phyloP scores from a whole-genome alignment of 2,113 vertebrate species.

The Pseudorasbora parva region DNA sequence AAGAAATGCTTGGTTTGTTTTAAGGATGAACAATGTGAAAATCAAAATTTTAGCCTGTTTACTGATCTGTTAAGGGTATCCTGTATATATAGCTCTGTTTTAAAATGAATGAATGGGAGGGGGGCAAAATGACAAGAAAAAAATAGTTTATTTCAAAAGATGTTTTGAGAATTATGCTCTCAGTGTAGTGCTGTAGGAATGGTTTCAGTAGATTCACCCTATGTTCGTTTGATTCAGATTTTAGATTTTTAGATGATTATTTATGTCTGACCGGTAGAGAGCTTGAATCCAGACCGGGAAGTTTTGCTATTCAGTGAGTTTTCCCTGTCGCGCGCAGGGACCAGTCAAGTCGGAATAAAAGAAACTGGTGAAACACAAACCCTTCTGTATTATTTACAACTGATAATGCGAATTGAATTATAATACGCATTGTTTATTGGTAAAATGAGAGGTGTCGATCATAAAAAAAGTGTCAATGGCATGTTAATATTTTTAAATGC shows the following conservation, averaged over 20 bases:
- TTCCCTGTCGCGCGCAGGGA: slow-evolving; percentile 81
- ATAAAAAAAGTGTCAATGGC: not conserved
- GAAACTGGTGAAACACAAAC: slow-evolving; percentile 65
- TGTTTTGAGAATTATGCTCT: slow-evolving; percentile 73
- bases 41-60: slow-evolving; percentile 77
- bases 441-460: not conserved
- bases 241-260: slow-evolving; percentile 96
- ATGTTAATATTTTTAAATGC: not conserved
- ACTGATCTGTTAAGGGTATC: slow-evolving; percentile 91
- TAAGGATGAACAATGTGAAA: slow-evolving; percentile 61
- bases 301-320: slow-evolving; percentile 86
- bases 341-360: slow-evolving; percentile 67
- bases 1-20: slow-evolving; percentile 41
- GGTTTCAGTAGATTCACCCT: slow-evolving; percentile 92
- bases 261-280: slow-evolving; percentile 93
- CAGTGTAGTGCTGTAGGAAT: slow-evolving; percentile 97
- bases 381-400: slow-evolving; percentile 16
- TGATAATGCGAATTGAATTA: not conserved
- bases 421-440: not conserved
- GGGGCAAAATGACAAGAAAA: slow-evolving; percentile 69
- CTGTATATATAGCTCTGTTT: slow-evolving; percentile 93
- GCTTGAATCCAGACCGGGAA: slow-evolving; percentile 83
- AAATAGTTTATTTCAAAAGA: slow-evolving; percentile 90
- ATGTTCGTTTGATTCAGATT: slow-evolving; percentile 92
- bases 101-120: slow-evolving; percentile 50